Conservation (phyloP, 2,797 vertebrate species). For the Nasua narica region DNA sequence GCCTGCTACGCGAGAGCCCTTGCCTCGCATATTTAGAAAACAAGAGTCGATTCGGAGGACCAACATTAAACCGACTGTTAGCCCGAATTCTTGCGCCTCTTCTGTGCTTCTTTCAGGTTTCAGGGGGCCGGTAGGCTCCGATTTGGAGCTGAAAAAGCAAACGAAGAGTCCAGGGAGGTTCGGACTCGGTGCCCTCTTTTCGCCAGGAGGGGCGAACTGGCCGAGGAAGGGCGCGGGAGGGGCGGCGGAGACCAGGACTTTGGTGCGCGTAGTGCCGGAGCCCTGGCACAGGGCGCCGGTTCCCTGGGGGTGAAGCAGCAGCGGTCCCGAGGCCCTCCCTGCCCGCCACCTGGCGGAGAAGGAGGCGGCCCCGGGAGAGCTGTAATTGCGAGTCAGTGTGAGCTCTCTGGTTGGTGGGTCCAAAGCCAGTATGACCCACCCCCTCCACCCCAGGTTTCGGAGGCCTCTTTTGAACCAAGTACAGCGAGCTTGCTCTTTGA, state of each 20-base stretch:
- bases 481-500: not conserved
- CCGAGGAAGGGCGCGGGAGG: not conserved
- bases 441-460: not conserved
- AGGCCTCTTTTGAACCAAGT: not conserved
- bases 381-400: not conserved
- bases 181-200: not conserved
- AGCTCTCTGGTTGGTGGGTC: not conserved
- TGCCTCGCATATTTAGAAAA: not conserved
- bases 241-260: not conserved
- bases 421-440: not conserved
- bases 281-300: not conserved
- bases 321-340: not conserved
- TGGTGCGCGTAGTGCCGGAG: accelerated
- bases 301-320: not conserved
- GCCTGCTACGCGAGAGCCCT: not conserved
- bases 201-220: not conserved
- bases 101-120: not conserved
- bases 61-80: not conserved
- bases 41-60: not conserved
- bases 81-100: accelerated
- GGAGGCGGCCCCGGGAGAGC: not conserved
- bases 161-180: not conserved
- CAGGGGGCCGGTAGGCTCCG: not conserved
- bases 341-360: not conserved
- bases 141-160: not conserved